These are phyloP conservation scores for Fregetta grallaria DNA, from an alignment of 2,113 vertebrate genomes.

Conservation along the genomic window DNA sequence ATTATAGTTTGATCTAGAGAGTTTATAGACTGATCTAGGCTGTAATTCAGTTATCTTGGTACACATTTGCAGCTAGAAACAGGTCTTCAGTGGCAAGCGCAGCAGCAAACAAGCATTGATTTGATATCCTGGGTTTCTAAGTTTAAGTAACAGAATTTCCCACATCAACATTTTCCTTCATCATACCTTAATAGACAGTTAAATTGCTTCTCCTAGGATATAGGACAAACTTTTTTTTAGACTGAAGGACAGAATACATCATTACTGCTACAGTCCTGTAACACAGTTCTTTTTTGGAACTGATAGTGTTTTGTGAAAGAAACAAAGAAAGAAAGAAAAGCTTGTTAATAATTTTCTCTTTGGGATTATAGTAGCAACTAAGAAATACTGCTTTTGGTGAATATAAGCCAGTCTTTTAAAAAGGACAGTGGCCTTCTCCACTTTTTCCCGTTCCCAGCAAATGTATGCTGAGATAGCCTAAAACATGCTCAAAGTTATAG, in stretches of 20 bases:
- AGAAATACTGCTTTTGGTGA: slow-evolving; percentile 40
- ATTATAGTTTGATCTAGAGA: background rate
- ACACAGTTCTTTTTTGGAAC: slow-evolving; percentile 8
- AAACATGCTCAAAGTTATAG: slow-evolving; percentile 64
- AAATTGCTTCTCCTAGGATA: background rate
- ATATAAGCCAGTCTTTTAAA: slow-evolving; percentile 38
- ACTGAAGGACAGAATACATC: background rate
- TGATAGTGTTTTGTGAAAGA: background rate
- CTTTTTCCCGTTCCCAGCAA: slow-evolving; percentile 22
- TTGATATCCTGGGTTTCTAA: background rate
- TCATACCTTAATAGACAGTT: background rate
- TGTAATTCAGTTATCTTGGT: background rate
- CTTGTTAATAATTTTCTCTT: background rate
- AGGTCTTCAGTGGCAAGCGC: background rate
- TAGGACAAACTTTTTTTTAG: background rate
- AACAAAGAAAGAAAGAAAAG: background rate
- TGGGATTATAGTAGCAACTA: slow-evolving; percentile 42
- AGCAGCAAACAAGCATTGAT: background rate
- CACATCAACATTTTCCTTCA: background rate
- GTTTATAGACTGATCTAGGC: background rate
- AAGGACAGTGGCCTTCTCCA: slow-evolving; percentile 26
- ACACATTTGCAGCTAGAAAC: background rate
- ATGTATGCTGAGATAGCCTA: slow-evolving; percentile 35
- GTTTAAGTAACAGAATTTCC: background rate
- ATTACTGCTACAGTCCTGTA: background rate